Base-by-base conservation (phyloP, 2,797 vertebrate species). In the Ara ararauna region DNA sequence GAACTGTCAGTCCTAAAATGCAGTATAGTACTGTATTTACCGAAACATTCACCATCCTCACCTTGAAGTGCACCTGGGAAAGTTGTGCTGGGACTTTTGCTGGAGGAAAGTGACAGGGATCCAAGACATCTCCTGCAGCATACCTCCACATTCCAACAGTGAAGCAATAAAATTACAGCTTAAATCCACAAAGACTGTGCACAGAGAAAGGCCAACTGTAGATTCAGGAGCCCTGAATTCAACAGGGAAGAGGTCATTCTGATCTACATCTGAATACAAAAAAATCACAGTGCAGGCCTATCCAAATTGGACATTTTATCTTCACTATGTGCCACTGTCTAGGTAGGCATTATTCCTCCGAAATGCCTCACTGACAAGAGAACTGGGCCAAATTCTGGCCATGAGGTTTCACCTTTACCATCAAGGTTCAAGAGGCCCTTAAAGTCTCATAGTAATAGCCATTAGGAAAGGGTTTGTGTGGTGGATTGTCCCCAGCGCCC, bases 231-330 rank as follows among this genome's bases (percentile, higher is more conserved):
- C 10, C 23, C 23, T 27, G 36, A 75, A 65, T 65, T 85, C 50
- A 85, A n/a, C 32, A 89, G 26, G 36, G 19, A 85, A 75, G 16
- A n/a, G 3, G 9, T 20, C 7, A 0, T 47, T 71, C 26, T 53
- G 26, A 62, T 74, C 24, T n/a, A 47, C 7, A 10, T 17, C 11
- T 0, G 0, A 15, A 66, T 36, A 50, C 2, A 5, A 85, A 82
- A 62, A 60, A 72, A 29, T 23, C 27, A 64, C 12, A 47, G 27
- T 60, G 89, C n/a, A 72, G 40, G 13, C 5, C 44, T 38, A 48
- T 23, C 27, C 34, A 71, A 65, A 67, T 1, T 2, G 1, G 34
- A 18, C 7, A 29, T 56, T 75, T 82, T n/a, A 51, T 38, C 19
- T 16, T 54, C 32, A 22, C n/a, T 56, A 13, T 58, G 24, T 62